Conservation (phyloP, 2,888 invertebrate species). For the Cataglyphis albicans region DNA sequence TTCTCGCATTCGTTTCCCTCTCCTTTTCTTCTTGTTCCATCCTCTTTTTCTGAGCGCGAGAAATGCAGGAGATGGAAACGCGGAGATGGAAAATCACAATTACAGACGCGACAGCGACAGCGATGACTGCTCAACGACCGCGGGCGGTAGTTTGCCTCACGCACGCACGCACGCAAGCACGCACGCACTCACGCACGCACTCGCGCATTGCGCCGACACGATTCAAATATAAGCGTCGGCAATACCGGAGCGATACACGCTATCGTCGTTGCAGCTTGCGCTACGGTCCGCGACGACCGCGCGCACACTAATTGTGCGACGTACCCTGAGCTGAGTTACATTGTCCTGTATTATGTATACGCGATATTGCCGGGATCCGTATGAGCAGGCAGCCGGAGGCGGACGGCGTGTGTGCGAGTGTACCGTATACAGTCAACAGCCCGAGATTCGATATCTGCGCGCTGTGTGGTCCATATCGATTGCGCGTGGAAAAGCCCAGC, state of each 20-base stretch:
- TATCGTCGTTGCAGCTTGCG: constrained; percentile 52
- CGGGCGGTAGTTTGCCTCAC: constrained; percentile 37
- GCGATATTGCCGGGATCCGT: constrained; percentile 66
- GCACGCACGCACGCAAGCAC: not conserved
- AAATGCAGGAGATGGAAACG: constrained; percentile 39
- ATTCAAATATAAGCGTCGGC: constrained; percentile 64
- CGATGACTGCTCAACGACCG: constrained; percentile 28
- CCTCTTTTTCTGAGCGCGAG: constrained; percentile 5
- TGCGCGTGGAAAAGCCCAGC: constrained; percentile 26
- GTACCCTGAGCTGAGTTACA: constrained; percentile 75
- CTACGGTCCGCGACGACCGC: constrained; percentile 68
- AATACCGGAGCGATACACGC: constrained; percentile 49
- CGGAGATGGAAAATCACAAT: constrained; percentile 68
- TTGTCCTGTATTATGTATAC: constrained; percentile 76
- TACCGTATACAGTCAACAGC: not conserved
- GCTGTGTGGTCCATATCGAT: constrained; percentile 26
- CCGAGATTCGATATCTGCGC: constrained; percentile 44
- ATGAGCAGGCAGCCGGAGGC: constrained; percentile 29
- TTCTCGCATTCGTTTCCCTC: constrained; percentile 37
- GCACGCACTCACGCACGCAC: not conserved
- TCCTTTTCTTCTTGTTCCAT: constrained; percentile 18
- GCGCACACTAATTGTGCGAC: constrained; percentile 78
- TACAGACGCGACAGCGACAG: constrained; percentile 59
- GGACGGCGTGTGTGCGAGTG: not conserved
- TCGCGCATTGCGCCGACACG: constrained; percentile 24